These are phyloP conservation scores for Drusus annulatus DNA, from an alignment of 1,140 invertebrate genomes.

Conservation along the genomic window DNA sequence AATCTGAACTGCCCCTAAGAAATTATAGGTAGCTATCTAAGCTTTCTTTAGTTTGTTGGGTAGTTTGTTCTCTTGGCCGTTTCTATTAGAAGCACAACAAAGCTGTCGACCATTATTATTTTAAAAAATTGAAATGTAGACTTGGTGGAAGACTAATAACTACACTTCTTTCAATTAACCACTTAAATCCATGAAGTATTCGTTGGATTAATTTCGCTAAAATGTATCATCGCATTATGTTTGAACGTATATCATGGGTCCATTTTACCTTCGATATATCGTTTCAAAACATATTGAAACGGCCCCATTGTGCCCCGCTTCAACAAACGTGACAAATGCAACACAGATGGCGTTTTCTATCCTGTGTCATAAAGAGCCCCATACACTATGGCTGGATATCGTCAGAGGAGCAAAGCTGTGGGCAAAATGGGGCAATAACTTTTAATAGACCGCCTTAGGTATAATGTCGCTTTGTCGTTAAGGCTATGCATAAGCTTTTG, in stretches of 20 bases:
- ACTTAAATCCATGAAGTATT: neutral
- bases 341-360: constrained; percentile 16
- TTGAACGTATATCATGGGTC: too few relatives aligned
- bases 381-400: constrained; percentile 1
- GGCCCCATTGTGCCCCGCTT: neutral
- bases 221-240: neutral
- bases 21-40: too few relatives aligned
- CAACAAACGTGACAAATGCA: constrained; percentile 11
- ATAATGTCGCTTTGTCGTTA: constrained; percentile 7
- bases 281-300: constrained; percentile 1
- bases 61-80: too few relatives aligned
- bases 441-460: neutral
- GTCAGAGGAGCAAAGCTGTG: neutral
- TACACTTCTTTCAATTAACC: neutral
- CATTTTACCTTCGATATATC: too few relatives aligned
- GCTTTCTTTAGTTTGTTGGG: too few relatives aligned
- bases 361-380: neutral
- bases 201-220: neutral
- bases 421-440: neutral
- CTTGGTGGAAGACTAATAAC: too few relatives aligned
- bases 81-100: too few relatives aligned
- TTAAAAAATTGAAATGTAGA: too few relatives aligned
- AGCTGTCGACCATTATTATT: too few relatives aligned
- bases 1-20: too few relatives aligned
- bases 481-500: constrained; percentile 3